Evolutionary conservation across 1,140 invertebrate species (phyloP), one percentile per base, ranked within the genome.

Genomic region (Eurytemora carolleeae): DNA sequence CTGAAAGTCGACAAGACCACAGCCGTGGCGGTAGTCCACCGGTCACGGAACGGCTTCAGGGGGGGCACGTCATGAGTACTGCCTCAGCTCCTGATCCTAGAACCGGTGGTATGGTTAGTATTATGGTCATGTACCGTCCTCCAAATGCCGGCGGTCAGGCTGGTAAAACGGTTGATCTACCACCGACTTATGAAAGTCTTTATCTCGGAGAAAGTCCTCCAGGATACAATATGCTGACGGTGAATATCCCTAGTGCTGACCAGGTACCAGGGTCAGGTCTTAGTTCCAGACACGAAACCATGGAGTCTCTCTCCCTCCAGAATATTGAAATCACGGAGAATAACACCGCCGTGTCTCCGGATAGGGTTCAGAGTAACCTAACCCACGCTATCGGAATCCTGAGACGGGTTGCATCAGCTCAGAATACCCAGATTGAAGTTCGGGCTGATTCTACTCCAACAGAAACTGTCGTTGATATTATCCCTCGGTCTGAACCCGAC

Each of bases 121-220:
- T 62, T 7, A 62, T 62, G 60, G 60, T 62, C 53, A 62, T 62
- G 60, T 62, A 62, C 25, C 55, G 60, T 20, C 60, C 60, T 2
- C 44, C 53, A 12, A 53, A 53, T 21, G 17, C 53, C 12, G 22
- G 26, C 18, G 26, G 22, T 23, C 15, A 24, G 2, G 25, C 22
- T 1, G 22, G 17, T 1, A n/a, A n/a, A 44, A 44, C 7, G n/a
- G 31, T 44, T 44, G 60, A 62, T 18, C 60, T 25, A 17, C 60
- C 60, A 1, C 60, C 60, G 16, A 55, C 60, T 2, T 62, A 62
- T 62, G 60, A 62, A 2, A 54, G 44, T 23, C 53, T 62, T 19
- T 62, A 58, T 44, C 20, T 62, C 19, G 22, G 25, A 1, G 60
- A 62, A 17, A 62, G 25, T 25, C 60, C 60, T 17, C 60, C 60